Base-by-base conservation (phyloP, 2,888 invertebrate genomes). In the Lepidonotus clava region DNA sequence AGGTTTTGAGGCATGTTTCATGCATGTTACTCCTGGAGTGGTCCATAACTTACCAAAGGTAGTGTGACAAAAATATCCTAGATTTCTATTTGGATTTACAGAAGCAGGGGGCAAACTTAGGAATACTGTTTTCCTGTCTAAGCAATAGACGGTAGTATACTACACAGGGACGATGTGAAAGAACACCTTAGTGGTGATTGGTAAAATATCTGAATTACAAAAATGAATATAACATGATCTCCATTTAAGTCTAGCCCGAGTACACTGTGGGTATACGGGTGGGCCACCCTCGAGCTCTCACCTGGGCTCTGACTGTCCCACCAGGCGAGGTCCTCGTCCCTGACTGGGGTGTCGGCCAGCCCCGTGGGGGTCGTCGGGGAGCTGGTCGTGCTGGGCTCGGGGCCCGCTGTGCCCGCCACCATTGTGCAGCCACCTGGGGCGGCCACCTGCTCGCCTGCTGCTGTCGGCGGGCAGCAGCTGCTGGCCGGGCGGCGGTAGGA, bases 301-400 rank as follows among this genome's bases (percentile, higher is more conserved):
- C 71, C 71, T 71, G 71, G 71, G 21, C 71, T 71, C 71, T 71
- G 71, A 38, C 71, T 71, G 36, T 71, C 71, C 71, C 71, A 71
- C 71, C 71, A 71, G 38, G 71, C 71, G 18, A 71, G 34, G n/a
- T 71, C 71, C 71, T 71, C 71, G 8, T 38, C 6, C 36, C 71
- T n/a, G 14, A 11, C 38, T n/a, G 71, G 71, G 71, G 36, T 71
- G 36, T 71, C 36, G 8, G 46, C 46, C 46, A 46, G 8, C 46
- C 18, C 46, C 8, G 8, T 18, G 46, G 46, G 46, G 46, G 8
- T 46, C 5, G 71, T 18, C 21, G 71, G 71, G 71, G 36, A 21
- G 71, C 36, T 14, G 14, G 21, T n/a, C 14, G 8, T 5, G 71
- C 38, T 38, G 38, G 71, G 71, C 34, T 38, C 38, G n/a, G 36